Evolutionary conservation across 2,888 invertebrate species (phyloP), one percentile per base, ranked within the genome.

Genomic region (Hyposoter dolosus): DNA sequence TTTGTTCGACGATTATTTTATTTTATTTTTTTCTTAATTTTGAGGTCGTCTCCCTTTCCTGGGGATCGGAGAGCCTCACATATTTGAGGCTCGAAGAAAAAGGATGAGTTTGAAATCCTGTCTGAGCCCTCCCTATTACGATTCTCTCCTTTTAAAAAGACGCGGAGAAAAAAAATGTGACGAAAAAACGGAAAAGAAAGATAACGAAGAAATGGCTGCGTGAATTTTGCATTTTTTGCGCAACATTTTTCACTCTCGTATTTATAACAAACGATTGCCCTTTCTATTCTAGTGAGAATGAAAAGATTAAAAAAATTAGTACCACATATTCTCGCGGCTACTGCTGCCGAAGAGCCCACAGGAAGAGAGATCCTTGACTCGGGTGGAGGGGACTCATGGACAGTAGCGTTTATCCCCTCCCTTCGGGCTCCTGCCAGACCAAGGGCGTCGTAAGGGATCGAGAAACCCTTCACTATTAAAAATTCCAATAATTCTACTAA

Each of bases 51-150:
- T 40, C 19, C 19, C 72, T 50, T 76, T 45, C 35, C 35, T 47
- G 76, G 47, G 12, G 6, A 47, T 19, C 9, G 47, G 45, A 47
- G 32, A 63, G 56, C 50, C 35, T 28, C 43, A 23, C 43, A 66
- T 66, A 40, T 32, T 15, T n/a, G 15, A n/a, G 15, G 15, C 23
- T 60, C 60, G 60, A 43, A 7, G n/a, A 47, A 50, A 84, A 72
- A 76, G 43, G n/a, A 69, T 63, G 60, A 71, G 63, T 72, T 68
- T 63, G 32, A 82, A 84, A 79, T 83, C 81, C 72, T 63, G 80
- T 80, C 81, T 78, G 85, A 82, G 81, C 82, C 79, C 80, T 85
- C 65, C 2, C 47, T 74, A 76, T 56, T 40, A 56, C 45, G 17
- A 66, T 77, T 77, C 40, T 53, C 23, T 68, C 53, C 43, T 32